Evolutionary conservation across 1,140 invertebrate genomes (phyloP).

Genomic region (Oryzaephilus surinamensis): DNA sequence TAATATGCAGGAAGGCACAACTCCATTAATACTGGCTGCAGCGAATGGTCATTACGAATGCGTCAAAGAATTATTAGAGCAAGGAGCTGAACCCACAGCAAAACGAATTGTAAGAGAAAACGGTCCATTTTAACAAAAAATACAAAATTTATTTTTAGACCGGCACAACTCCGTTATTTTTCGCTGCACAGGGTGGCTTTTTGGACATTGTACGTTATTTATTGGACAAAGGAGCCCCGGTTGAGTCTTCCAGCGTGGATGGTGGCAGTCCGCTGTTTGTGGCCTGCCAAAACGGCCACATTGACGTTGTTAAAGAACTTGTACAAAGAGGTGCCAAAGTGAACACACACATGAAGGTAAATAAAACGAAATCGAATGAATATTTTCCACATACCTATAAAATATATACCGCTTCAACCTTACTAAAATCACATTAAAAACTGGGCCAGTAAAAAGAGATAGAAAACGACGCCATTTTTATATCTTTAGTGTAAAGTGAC

Average conservation of each 20-base stretch:
- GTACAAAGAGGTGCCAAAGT: constrained; percentile 69
- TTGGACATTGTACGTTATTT: constrained; percentile 68
- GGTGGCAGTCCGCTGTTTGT: constrained; percentile 86
- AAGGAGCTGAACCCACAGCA: constrained; percentile 77
- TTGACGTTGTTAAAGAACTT: constrained; percentile 74
- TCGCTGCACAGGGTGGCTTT: constrained; percentile 83
- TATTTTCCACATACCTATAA: too few species aligned
- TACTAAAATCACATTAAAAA: too few species aligned
- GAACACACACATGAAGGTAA: constrained; percentile 77
- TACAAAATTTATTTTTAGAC: constrained; percentile 48
- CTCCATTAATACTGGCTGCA: constrained; percentile 79
- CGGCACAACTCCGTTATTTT: constrained; percentile 83
- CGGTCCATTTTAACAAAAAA: neutral
- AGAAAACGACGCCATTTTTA: too few species aligned
- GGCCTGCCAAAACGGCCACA: constrained; percentile 82
- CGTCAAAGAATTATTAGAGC: constrained; percentile 73
- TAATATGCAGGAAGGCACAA: constrained; percentile 72
- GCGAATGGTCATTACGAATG: constrained; percentile 81
- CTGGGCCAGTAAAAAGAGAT: too few species aligned
- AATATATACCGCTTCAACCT: too few species aligned
- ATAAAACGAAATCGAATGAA: neutral
- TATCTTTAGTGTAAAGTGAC: too few species aligned
- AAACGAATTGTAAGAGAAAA: constrained; percentile 58
- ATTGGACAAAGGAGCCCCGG: constrained; percentile 62
- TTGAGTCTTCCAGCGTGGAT: constrained; percentile 78